Evolutionary conservation across 1,140 invertebrate genomes (phyloP), one percentile per base, ranked within the genome.

Genomic region (Drosophila ambigua): DNA sequence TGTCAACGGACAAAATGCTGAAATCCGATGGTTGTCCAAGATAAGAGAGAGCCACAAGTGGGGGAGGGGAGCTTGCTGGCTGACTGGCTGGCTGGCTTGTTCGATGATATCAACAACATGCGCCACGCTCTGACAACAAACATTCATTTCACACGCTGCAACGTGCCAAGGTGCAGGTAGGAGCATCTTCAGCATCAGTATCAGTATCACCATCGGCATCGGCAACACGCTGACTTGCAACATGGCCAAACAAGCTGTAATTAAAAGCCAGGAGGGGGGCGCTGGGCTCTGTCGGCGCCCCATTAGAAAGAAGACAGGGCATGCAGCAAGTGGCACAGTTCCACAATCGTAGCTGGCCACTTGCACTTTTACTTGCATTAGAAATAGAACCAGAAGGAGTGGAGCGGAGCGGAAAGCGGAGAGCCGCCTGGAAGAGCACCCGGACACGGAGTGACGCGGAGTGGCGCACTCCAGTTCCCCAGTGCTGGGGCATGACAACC

Each of bases 161-260:
- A 65, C 71, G 60, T 66, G 72, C 71, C 72, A 49, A 53, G 63
- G 51, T 69, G 59, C 53, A 58, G 49, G 59, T 55, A 59, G 28
- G 7, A 46, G 5, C 26, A 44, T 48, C 57, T 20, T 4, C 13
- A 31, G 28, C 26, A 53, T 11, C 13, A 9, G 11, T 43, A 16
- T 35, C 62, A 48, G 16, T 55, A 79, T 60, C 64, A 55, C 45
- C 43, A 5, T 28, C 44, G 13, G 69, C 61, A 78, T 74, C 75
- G 69, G 68, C 73, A 79, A 69, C 81, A 85, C 77, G 81, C 82
- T 85, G 73, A 85, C 82, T 85, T 85, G 81, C 81, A 85, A 85
- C 81, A 87, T 77, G 77, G 61, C 52, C 69, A 39, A 82, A 81
- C 81, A 80, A 85, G 81, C 73, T 77, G 77, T 84, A 84, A 84